These are phyloP conservation scores for Agriopis leucophaearia DNA, from an alignment of 2,888 invertebrate genomes.

Conservation along the genomic window DNA sequence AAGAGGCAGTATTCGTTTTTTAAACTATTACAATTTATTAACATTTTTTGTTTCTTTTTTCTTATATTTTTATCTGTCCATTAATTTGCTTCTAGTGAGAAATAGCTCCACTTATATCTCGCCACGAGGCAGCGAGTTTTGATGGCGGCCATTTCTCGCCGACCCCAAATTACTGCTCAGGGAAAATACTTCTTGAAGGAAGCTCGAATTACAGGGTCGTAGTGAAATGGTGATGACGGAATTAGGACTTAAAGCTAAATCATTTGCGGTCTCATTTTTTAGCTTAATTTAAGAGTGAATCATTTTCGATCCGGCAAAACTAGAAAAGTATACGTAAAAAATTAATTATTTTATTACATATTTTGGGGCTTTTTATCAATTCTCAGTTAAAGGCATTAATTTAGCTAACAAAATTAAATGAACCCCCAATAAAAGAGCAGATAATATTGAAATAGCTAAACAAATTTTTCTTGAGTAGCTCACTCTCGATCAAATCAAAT, in stretches of 20 bases:
- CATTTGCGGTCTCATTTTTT: not conserved
- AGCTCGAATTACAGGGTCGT: conserved; percentile 37
- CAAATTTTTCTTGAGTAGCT: no score
- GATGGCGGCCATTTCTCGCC: conserved; percentile 35
- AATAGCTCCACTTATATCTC: conserved; percentile 34
- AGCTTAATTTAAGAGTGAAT: not conserved
- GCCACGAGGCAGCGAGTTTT: conserved; percentile 24
- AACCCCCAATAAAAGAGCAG: no score
- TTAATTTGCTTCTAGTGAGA: conserved; percentile 17
- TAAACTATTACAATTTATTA: no score
- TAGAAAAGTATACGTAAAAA: no score
- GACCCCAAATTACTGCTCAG: conserved; percentile 34
- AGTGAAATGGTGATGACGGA: conserved; percentile 12
- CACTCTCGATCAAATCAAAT: no score
- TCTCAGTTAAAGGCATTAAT: no score
- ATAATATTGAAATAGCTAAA: no score
- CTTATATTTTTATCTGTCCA: not conserved
- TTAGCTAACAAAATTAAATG: no score
- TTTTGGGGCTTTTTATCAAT: no score
- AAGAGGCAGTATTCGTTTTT: no score
- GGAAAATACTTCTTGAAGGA: conserved; percentile 30
- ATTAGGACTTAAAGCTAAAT: conserved; percentile 1
- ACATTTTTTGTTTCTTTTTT: no score
- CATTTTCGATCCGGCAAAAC: not conserved
- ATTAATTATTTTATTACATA: no score